These are phyloP conservation scores for Ditula angustiorana DNA, from an alignment of 2,888 invertebrate species.

Conservation along the genomic window DNA sequence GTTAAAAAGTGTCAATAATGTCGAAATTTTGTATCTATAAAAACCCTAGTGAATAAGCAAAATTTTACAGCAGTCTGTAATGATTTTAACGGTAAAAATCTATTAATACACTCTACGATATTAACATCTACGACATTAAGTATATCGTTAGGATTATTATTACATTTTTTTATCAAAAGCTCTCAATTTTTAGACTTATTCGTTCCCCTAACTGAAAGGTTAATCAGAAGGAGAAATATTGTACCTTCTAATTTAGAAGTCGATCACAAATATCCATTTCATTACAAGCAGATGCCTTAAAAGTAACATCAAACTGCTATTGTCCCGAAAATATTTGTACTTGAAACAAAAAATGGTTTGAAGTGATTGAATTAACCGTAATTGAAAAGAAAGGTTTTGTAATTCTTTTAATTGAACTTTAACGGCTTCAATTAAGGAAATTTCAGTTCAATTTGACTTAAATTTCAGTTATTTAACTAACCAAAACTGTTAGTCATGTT, in stretches of 20 bases:
- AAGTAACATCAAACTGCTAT: conserved; percentile 1
- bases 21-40: no score
- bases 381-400: background rate
- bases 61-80: no score
- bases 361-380: background rate
- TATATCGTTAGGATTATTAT: no score
- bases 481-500: background rate
- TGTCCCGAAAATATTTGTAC: background rate
- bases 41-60: no score
- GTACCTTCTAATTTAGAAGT: background rate
- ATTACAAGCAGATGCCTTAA: background rate
- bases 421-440: background rate
- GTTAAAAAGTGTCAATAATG: no score
- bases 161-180: no score
- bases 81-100: no score
- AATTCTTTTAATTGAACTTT: background rate
- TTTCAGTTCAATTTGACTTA: background rate
- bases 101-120: no score
- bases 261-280: background rate
- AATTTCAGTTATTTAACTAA: conserved; percentile 22
- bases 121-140: no score
- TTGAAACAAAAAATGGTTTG: conserved; percentile 4
- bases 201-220: background rate
- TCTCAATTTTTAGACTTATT: background rate
- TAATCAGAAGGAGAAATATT: background rate